Base-by-base conservation (phyloP, 2,888 invertebrate genomes). In the Platynereis dumerilii region DNA sequence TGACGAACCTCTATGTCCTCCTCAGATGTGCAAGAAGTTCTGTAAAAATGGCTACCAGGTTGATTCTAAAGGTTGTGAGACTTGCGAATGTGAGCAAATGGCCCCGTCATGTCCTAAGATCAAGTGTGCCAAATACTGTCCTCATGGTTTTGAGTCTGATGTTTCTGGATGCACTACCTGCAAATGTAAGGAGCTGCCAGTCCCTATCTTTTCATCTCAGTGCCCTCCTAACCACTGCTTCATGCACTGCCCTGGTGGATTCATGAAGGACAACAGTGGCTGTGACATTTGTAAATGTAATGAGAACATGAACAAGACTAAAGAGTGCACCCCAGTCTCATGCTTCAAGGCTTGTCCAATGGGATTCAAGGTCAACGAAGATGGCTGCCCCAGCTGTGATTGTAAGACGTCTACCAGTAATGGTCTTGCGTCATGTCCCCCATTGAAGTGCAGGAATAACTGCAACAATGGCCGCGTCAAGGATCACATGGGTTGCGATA, bases 21-120 rank as follows among this genome's bases (percentile, higher is more conserved):
- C n/a, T 7, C 29, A 7, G 10, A 2, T 5, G 26, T 62, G 62
- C 28, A 56, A n/a, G 24, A 62, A 45, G 62, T 34, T n/a, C 56
- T 62, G 62, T 62, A 15, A 39, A 12, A 28, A 62, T 56, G 62
- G 62, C 39, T 62, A 39, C 24, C 5, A 27, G 42, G 22, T 20
- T 22, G 34, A 34, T 28, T 3, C 3, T 2, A 20, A 29, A 20
- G 60, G 60, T 53, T 59, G 59, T 45, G 42, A 2, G 2, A 45
- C n/a, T 2, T 59, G 59, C 27, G 45, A 59, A 1, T 59, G 59
- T 48, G 48, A n/a, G 22, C 28, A 10, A 15, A 2, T 2, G 2
- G 2, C 34, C 2, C 45, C 45, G 1, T 44, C 15, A 27, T 59
- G 45, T 26, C n/a, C 59, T 15, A 2, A 22, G 15, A 27, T 59